Evolutionary conservation across 2,113 vertebrate species (phyloP).

Genomic region (Hystrix brachyura): DNA sequence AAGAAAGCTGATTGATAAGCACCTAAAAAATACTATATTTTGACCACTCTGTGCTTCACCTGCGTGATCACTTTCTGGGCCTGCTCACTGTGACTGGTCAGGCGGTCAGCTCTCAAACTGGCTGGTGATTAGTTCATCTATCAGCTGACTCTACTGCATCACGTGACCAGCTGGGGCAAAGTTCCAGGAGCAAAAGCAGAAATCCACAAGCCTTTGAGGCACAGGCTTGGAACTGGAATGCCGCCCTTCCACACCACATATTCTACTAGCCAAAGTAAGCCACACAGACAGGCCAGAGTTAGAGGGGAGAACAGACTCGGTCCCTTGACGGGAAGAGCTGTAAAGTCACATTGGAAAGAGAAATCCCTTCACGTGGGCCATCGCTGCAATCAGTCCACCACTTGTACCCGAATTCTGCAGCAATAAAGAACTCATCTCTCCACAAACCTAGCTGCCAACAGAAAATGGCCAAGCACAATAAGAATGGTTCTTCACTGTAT

Average conservation of each 20-base stretch:
- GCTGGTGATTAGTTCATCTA: background rate
- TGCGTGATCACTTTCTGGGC: too few species aligned
- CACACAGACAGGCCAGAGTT: background rate
- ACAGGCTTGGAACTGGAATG: background rate
- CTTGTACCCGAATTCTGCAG: background rate
- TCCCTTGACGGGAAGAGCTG: background rate
- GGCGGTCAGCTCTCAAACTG: background rate
- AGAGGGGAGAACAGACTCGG: background rate
- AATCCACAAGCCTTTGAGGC: background rate
- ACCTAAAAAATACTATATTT: background rate
- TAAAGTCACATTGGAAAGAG: background rate
- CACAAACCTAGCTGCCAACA: background rate
- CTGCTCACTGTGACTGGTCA: background rate
- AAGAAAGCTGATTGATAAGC: background rate
- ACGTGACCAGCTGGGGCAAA: background rate
- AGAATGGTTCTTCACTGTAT: background rate
- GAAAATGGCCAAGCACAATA: background rate
- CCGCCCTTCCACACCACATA: background rate
- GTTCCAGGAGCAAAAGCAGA: background rate
- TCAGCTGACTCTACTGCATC: background rate
- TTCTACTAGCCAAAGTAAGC: background rate
- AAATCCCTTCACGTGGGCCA: background rate
- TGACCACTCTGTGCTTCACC: background rate
- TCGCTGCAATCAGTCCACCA: background rate
- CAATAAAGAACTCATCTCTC: background rate